Percentiles rank a stretch among this genome's conserved stretches.
phyloP scores from a whole-genome alignment of 2,113 vertebrate genomes.

The Tupaia tana region DNA sequence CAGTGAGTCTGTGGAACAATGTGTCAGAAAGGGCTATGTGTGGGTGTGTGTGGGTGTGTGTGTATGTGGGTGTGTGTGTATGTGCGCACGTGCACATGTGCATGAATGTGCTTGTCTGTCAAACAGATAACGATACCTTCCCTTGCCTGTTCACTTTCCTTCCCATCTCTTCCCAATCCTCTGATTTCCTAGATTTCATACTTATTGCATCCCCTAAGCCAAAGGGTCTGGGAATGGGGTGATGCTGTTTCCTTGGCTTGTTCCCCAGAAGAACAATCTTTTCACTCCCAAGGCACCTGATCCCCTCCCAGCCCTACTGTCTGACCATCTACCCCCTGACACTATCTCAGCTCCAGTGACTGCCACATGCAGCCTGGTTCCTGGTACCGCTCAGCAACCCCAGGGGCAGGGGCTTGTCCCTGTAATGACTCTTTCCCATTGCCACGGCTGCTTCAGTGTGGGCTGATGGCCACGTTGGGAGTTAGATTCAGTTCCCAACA shows the following conservation, averaged over 20 bases:
- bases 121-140: constrained; percentile 47
- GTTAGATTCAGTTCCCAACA: constrained; percentile 26
- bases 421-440: not conserved
- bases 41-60: not conserved
- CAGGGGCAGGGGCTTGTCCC: not conserved
- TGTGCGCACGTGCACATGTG: not conserved
- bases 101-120: not conserved
- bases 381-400: not conserved
- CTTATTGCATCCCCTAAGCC: not conserved
- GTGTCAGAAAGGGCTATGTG: constrained; percentile 59
- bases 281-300: constrained; percentile 15
- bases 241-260: constrained; percentile 42
- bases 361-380: not conserved
- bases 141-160: constrained; percentile 61
- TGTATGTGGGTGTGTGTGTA: rapidly evolving
- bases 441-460: constrained; percentile 8
- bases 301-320: not conserved
- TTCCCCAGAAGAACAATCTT: constrained; percentile 19
- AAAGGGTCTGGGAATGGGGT: constrained; percentile 31
- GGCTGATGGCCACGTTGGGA: not conserved
- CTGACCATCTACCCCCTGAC: not conserved
- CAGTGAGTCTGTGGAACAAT: constrained; percentile 57
- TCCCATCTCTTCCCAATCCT: constrained; percentile 55
- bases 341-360: not conserved
- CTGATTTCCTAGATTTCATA: constrained; percentile 43